Evolutionary conservation across 1,140 invertebrate genomes (phyloP), one percentile per base, ranked within the genome.

Genomic region (Solenopsis invicta): DNA sequence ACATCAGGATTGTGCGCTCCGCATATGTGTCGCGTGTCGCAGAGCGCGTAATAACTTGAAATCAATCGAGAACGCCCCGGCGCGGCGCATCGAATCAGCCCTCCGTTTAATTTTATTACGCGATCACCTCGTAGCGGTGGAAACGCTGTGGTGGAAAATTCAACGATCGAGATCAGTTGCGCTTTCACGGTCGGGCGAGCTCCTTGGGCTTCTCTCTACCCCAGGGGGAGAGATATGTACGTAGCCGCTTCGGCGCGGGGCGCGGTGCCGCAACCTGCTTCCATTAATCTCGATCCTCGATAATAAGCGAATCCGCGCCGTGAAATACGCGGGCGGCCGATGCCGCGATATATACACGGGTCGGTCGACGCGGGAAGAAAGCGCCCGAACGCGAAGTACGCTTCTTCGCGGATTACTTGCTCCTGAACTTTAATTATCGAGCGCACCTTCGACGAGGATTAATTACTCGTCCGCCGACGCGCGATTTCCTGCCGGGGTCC

Each of bases 261-360:
- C 6, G 34, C 24, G 29, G 13, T 13, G 29, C 41, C 52, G 64
- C 69, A 86, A 74, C 34, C 52, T 0, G 16, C 24, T 24, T 66
- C 72, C 86, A 85, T 87, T 85, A 87, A 87, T 77, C 86, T 87
- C 54, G 81, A 85, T 87, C 67, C 64, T 67, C 59, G 37, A 69
- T 87, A 87, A 87, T 87, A 85, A 87, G 59, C 56, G 52, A 21
- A 75, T 75, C 69, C 59, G 24, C 16, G 12, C n/a, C 4, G 81
- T 64, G 61, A 85, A 54, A 66, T 78, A 78, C 50, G 59, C 34
- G 56, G n/a, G 48, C 29, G 45, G 9, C 2, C 48, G 52, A n/a
- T 56, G 74, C 29, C 71, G 74, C 29, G 56, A 76, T 76, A 76
- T 74, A 29, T 62, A 75, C n/a, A n/a, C n/a, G n/a, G n/a, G n/a